phyloP scores from a whole-genome alignment of 1,140 invertebrate species.

The Centruroides vittatus region DNA sequence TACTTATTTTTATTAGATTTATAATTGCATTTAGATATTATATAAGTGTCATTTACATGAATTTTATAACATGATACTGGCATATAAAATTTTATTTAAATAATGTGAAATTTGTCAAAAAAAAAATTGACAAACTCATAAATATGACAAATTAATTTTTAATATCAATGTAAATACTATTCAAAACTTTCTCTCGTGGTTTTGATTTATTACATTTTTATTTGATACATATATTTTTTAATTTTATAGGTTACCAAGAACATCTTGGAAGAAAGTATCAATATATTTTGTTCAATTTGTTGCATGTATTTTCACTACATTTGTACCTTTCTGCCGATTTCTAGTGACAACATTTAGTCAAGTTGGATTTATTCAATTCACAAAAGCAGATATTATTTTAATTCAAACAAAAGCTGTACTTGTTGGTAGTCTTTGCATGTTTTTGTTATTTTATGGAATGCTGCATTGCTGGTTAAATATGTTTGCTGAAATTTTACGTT shows the following conservation, averaged over 20 bases:
- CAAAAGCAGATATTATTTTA: conserved; percentile 40
- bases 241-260: conserved; percentile 42
- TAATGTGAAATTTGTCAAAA: no score
- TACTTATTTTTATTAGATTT: no score
- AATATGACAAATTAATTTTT: no score
- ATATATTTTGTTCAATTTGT: conserved; percentile 55
- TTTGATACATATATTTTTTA: neutral
- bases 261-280: conserved; percentile 56
- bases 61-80: no score
- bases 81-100: no score
- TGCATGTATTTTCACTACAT: conserved; percentile 57
- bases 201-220: no score
- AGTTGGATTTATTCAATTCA: conserved; percentile 48
- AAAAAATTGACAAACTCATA: no score
- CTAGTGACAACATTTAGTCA: conserved; percentile 51
- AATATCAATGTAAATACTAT: no score
- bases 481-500: conserved; percentile 67
- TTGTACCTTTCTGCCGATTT: conserved; percentile 61
- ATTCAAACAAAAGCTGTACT: conserved; percentile 56
- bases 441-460: conserved; percentile 68
- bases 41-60: no score
- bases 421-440: conserved; percentile 52
- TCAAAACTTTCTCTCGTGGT: no score
- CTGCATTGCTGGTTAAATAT: conserved; percentile 81
- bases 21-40: no score